A percentile compares a stretch with the other conserved stretches of the same genome.
Evolutionary conservation across 2,888 invertebrate genomes (phyloP).

Genomic region (Coremacera marginata): DNA sequence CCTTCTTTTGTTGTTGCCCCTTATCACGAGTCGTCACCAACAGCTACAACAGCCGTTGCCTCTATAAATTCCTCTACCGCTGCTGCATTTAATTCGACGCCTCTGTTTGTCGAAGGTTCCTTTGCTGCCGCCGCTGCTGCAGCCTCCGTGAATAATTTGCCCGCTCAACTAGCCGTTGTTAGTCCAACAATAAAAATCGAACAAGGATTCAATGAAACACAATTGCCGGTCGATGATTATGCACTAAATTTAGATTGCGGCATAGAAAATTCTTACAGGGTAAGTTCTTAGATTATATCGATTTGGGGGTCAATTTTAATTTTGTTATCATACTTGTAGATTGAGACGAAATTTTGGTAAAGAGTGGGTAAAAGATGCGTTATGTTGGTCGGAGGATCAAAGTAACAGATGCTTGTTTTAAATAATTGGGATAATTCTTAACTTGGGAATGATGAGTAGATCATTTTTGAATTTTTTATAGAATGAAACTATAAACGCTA

Average conservation of each 20-base stretch:
- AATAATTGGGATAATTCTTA: too few species aligned
- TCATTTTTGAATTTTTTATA: too few species aligned
- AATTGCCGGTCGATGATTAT: conserved; percentile 60
- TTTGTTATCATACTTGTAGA: not conserved
- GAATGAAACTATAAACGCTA: too few species aligned
- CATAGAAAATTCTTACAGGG: conserved; percentile 21
- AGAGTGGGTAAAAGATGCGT: too few species aligned
- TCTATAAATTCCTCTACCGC: conserved; percentile 45
- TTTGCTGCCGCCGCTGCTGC: conserved; percentile 51
- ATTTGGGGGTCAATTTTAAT: not conserved
- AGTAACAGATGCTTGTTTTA: too few species aligned
- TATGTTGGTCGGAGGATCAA: too few species aligned
- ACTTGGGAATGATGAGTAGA: too few species aligned
- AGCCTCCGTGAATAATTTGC: conserved; percentile 33
- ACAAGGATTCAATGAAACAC: conserved; percentile 59
- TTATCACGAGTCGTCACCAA: conserved; percentile 55
- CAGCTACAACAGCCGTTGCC: conserved; percentile 46
- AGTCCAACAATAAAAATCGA: conserved; percentile 63
- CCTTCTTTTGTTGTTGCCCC: conserved; percentile 67
- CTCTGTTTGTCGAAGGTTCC: conserved; percentile 59
- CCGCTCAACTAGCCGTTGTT: conserved; percentile 45
- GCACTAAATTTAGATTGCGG: conserved; percentile 59
- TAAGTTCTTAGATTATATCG: not conserved
- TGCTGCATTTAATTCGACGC: conserved; percentile 47
- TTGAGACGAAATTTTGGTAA: not conserved